Conservation (phyloP, 2,888 invertebrate genomes). For the Scaptomyza caliginosa region DNA sequence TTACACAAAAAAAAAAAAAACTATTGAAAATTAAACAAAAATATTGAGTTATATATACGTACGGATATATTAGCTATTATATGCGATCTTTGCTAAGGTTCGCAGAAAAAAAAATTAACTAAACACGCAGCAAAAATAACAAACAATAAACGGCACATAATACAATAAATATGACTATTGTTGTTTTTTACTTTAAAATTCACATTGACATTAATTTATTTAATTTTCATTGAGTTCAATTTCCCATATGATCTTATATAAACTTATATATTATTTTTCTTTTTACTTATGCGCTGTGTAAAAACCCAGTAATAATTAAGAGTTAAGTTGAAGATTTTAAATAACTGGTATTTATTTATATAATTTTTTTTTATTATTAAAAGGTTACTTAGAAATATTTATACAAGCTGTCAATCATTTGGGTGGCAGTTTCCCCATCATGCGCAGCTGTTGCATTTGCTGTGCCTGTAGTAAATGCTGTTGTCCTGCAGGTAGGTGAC, state of each 20-base stretch:
- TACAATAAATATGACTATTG: slow-evolving; percentile 41
- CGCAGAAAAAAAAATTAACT: slow-evolving; percentile 45
- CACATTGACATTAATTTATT: not conserved
- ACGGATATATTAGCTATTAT: slow-evolving; percentile 61
- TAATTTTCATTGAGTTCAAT: not conserved
- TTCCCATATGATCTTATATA: too few relatives aligned
- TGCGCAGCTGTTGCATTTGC: slow-evolving; percentile 86
- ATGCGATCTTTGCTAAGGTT: slow-evolving; percentile 39
- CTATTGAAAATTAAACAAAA: slow-evolving; percentile 5
- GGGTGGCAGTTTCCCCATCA: slow-evolving; percentile 75
- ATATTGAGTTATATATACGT: slow-evolving; percentile 56
- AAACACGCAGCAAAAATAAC: slow-evolving; percentile 66
- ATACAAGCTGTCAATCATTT: slow-evolving; percentile 45
- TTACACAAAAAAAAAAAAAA: slow-evolving; percentile 11
- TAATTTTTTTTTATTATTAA: slow-evolving; percentile 16
- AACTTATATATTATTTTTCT: too few relatives aligned
- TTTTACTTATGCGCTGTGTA: too few relatives aligned
- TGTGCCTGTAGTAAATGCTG: slow-evolving; percentile 84
- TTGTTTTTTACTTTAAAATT: not conserved
- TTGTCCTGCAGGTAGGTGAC: slow-evolving; percentile 82
- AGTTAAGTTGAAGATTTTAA: too few relatives aligned
- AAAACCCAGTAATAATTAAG: too few relatives aligned
- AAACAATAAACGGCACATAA: slow-evolving; percentile 74
- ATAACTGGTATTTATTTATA: not conserved
- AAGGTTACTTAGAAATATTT: slow-evolving; percentile 3